Percentiles rank a stretch among this genome's conserved stretches.
phyloP scores from a whole-genome alignment of 2,888 invertebrate genomes.

The Opisthograptis luteolata region DNA sequence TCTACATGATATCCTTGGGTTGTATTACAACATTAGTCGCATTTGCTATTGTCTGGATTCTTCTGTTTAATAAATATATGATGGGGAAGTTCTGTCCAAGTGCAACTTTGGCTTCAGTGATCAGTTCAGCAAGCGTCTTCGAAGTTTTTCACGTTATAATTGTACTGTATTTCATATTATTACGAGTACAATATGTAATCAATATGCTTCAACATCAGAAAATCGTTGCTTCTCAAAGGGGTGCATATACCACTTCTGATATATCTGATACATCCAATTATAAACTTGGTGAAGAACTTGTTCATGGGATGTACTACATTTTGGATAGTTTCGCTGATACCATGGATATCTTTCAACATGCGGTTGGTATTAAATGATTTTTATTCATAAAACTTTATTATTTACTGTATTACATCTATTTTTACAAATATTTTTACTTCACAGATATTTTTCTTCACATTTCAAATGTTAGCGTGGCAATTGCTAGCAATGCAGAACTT shows the following conservation, averaged over 20 bases:
- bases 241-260: slow-evolving; percentile 8
- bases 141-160: slow-evolving; percentile 48
- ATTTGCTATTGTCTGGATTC: slow-evolving; percentile 31
- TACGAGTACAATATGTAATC: slow-evolving; percentile 52
- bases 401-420: background rate
- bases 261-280: slow-evolving; percentile 4
- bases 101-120: slow-evolving; percentile 35
- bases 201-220: slow-evolving; percentile 38
- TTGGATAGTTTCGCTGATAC: slow-evolving; percentile 53
- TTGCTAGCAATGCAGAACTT: slow-evolving; percentile 56
- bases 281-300: slow-evolving; percentile 35
- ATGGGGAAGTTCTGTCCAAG: slow-evolving; percentile 43
- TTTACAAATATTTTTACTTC: slow-evolving; percentile 6
- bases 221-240: slow-evolving; percentile 4
- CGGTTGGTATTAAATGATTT: slow-evolving; percentile 43
- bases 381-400: too few relatives aligned
- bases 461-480: slow-evolving; percentile 52
- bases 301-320: slow-evolving; percentile 46
- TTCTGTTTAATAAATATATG: slow-evolving; percentile 40
- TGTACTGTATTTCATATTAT: slow-evolving; percentile 46
- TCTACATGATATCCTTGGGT: slow-evolving; percentile 29
- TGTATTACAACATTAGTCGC: slow-evolving; percentile 15
- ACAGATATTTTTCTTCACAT: slow-evolving; percentile 59
- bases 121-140: slow-evolving; percentile 40
- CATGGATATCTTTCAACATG: slow-evolving; percentile 50